Evolutionary conservation across 2,113 vertebrate species (phyloP), one percentile per base, ranked within the genome.

Genomic region (Pteronura brasiliensis): DNA sequence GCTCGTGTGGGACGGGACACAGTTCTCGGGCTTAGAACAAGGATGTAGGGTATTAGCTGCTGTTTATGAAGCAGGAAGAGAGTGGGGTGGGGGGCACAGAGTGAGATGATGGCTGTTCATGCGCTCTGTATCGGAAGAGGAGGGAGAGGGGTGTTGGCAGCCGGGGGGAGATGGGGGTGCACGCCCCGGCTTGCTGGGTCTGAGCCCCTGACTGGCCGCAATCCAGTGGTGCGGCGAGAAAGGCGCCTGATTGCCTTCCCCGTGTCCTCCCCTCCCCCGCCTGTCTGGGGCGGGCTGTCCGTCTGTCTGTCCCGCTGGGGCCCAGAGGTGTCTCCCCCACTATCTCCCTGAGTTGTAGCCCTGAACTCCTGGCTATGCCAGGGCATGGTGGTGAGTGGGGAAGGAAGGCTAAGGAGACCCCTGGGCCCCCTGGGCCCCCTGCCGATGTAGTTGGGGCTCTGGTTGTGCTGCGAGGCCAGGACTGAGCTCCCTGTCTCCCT

Each of bases 1-100:
- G 57, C 4, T 1, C 0, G 1, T 0, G 6, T 0, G 3, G 69
- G n/a, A 27, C 15, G 0, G 0, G 13, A 31, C 29, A 0, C 4
- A 0, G 34, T 92, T 71, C 15, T 8, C 0, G 1, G 0, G 31
- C 61, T 59, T 20, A 44, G 4, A 27, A 13, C 25, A 0, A 14
- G 77, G 81, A 59, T n/a, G 92, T 59, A 69, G 2, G 29, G 97
- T n/a, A 10, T 97, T 72, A 88, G 74, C 72, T 0, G 92, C 77
- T 29, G 1, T 79, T 63, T 71, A 29, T 9, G 1, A 21, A 9
- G 93, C 88, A 49, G 94, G 97, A 91, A 86, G 96, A 49, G 42
- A 6, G 9, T 3, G 3, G 67, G 85, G 65, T 21, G 31, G 21
- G 31, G 17, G 55, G 55, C 71, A 18, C 44, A 12, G 55, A 59